phyloP scores from a whole-genome alignment of 2,113 vertebrate species.

The Galbula dea region DNA sequence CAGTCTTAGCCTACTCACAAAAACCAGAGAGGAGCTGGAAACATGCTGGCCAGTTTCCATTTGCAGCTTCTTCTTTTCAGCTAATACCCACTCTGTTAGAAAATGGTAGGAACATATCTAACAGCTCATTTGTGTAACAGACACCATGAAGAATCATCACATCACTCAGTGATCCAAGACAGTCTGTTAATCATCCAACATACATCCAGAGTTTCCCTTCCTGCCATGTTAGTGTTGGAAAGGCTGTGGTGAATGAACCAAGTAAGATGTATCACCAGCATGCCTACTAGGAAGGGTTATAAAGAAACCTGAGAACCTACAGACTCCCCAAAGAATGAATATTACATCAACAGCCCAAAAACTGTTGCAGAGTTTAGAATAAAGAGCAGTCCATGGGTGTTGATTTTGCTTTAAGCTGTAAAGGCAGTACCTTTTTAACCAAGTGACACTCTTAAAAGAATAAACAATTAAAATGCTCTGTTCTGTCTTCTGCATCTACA shows the following conservation, averaged over 20 bases:
- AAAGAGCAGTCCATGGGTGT: neutral
- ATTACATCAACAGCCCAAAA: neutral
- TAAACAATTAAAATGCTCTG: neutral
- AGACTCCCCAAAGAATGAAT: neutral
- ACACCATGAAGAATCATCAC: neutral
- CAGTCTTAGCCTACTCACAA: neutral
- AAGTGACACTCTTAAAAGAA: neutral
- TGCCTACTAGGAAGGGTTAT: neutral
- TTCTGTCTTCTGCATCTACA: neutral
- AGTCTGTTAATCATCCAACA: neutral
- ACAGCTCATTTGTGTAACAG: neutral
- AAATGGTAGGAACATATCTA: neutral
- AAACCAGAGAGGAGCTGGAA: neutral
- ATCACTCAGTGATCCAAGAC: neutral
- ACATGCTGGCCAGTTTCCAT: neutral
- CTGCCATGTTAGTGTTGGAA: neutral
- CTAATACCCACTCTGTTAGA: neutral
- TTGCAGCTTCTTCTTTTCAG: neutral
- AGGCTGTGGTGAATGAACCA: neutral
- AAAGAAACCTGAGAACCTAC: no score
- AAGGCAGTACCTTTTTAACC: neutral
- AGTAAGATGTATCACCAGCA: neutral
- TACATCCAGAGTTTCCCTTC: neutral
- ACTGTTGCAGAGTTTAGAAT: neutral
- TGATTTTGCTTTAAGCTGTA: neutral